Evolutionary conservation across 2,888 invertebrate species (phyloP).

Genomic region (Drosophila anomalipes): DNA sequence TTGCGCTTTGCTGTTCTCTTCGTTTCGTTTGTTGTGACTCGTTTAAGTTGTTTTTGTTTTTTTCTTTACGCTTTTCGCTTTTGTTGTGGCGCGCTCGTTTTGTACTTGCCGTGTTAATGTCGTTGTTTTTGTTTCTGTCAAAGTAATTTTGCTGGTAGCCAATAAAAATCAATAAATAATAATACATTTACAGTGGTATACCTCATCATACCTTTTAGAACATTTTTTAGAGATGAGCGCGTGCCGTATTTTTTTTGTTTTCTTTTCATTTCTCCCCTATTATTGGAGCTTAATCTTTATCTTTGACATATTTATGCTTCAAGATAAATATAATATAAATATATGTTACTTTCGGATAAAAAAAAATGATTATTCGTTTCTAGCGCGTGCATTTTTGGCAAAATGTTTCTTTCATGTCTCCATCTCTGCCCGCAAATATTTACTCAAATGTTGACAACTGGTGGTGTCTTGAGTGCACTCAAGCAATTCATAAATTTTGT

Average conservation of each 20-base stretch:
- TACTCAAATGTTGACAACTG: slow-evolving; percentile 2
- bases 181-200: slow-evolving; percentile 64
- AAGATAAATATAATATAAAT: not conserved
- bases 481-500: not conserved
- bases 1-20: slow-evolving; percentile 29
- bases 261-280: too few species aligned
- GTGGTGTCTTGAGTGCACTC: not conserved
- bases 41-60: slow-evolving; percentile 28
- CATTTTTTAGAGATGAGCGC: not conserved
- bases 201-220: not conserved
- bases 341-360: not conserved
- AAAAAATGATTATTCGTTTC: not conserved
- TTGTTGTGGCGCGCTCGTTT: slow-evolving; percentile 77
- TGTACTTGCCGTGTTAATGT: slow-evolving; percentile 15
- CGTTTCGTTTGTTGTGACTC: slow-evolving; percentile 52
- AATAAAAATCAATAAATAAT: slow-evolving; percentile 78
- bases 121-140: slow-evolving; percentile 29
- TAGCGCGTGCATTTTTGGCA: not conserved
- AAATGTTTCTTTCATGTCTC: not conserved
- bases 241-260: not conserved
- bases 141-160: slow-evolving; percentile 54
- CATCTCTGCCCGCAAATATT: not conserved
- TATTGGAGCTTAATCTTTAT: not conserved
- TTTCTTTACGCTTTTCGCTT: slow-evolving; percentile 31
- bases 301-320: not conserved